Evolutionary conservation across 2,888 invertebrate genomes (phyloP), one percentile per base, ranked within the genome.

Genomic region (Thereva nobilitata): DNA sequence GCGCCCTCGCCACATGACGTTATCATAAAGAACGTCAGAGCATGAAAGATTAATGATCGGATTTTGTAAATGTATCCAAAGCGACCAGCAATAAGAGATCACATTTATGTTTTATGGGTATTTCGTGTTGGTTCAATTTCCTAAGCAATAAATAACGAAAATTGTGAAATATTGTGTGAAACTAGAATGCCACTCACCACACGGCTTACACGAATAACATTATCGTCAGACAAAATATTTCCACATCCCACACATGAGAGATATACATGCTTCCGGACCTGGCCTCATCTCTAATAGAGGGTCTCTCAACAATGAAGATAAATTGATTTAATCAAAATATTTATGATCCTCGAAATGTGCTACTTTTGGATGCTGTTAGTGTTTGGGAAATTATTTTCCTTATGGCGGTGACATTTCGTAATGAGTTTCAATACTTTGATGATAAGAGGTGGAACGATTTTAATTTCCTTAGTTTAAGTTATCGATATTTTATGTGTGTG

Each of bases 81-180:
- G 61, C 50, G 49, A 50, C 61, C 61, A 50, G 61, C 61, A 61
- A 61, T 61, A 61, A 50, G 61, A 61, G 61, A 61, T 61, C 61
- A 50, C 61, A 61, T 61, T 61, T 61, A 61, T 61, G 61, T 61
- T 61, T 61, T 61, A 61, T 61, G 61, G 50, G 50, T 40, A 50
- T 61, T 61, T 61, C 61, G 61, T 61, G 61, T 61, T 61, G 61
- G 61, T 61, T 61, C 61, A 61, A 61, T 61, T 61, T 61, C 61
- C 61, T 61, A 61, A 61, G 61, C 61, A 50, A 61, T 61, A 61
- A 61, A 61, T 61, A 61, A 61, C 61, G 61, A 61, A 61, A 61
- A 61, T 61, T 61, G 61, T 61, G 61, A 61, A 61, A 61, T 61
- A 61, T 49, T 61, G 61, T 61, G 61, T 61, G 61, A 61, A 61